Conservation (phyloP, 1,140 invertebrate genomes). For the Daktulosphaira vitifoliae region DNA sequence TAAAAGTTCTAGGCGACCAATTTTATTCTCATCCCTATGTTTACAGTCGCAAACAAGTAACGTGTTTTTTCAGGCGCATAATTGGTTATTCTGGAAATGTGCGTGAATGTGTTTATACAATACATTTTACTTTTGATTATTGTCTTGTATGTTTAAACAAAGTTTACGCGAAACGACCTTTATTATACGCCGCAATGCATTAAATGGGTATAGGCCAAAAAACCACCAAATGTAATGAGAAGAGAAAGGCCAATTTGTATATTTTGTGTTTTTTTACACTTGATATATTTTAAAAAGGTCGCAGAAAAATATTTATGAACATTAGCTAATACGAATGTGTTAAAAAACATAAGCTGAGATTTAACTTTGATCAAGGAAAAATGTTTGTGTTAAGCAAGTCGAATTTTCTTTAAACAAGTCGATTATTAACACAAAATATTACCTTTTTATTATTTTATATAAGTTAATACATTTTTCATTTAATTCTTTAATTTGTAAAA, state of each 20-base stretch:
- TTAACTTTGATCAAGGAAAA: no score
- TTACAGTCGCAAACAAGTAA: neutral
- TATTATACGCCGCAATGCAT: slow-evolving; percentile 9
- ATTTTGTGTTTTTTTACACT: neutral
- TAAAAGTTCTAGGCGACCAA: neutral
- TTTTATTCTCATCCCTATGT: neutral
- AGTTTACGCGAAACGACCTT: slow-evolving; percentile 11
- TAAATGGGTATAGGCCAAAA: neutral
- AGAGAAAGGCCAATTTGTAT: neutral
- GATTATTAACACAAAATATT: no score
- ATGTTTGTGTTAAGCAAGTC: no score
- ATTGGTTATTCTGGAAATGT: neutral
- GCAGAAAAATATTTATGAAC: no score
- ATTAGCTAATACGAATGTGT: no score
- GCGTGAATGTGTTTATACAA: neutral
- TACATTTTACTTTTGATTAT: no score
- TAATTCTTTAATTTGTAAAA: no score
- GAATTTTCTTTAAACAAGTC: no score
- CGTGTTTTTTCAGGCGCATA: neutral
- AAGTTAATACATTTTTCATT: no score
- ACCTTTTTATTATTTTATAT: no score
- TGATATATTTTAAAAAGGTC: no score
- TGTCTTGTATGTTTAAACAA: slow-evolving; percentile 2
- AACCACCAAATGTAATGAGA: slow-evolving; percentile 8
- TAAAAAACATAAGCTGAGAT: no score